Percentiles rank a stretch among this genome's conserved stretches.
Evolutionary conservation across 2,113 vertebrate species (phyloP).

Genomic region (Phylloscopus trochilus): DNA sequence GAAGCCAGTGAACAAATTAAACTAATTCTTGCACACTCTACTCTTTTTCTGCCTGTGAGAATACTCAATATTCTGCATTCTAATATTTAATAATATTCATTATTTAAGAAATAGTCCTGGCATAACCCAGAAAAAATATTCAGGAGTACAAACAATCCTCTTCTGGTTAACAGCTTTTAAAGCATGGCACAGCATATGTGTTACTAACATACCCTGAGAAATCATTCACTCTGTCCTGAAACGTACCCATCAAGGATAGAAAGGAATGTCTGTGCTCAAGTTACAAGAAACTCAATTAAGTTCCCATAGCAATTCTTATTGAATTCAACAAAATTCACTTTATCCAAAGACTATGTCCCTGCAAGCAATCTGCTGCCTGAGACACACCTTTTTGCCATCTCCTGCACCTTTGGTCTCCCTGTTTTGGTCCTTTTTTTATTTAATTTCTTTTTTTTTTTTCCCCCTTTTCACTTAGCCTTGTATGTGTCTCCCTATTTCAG

Average conservation of each 20-base stretch:
- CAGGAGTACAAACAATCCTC: background rate
- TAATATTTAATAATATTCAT: background rate
- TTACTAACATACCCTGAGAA: background rate
- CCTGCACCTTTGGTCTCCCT: background rate
- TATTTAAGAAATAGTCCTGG: background rate
- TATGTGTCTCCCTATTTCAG: background rate
- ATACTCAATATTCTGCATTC: background rate
- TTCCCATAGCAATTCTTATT: background rate
- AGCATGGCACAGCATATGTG: background rate
- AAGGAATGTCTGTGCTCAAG: background rate
- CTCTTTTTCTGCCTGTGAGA: background rate
- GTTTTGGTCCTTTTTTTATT: background rate
- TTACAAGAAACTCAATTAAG: conserved; percentile 3
- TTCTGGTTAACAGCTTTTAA: background rate
- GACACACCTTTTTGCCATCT: background rate
- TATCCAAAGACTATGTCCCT: background rate
- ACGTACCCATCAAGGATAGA: background rate
- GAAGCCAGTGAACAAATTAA: background rate
- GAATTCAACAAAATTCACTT: background rate
- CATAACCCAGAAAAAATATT: background rate
- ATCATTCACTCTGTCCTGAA: background rate
- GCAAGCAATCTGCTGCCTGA: background rate
- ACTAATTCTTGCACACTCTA: background rate
- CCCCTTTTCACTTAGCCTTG: background rate
- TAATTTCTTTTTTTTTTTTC: rapidly evolving